These are phyloP conservation scores for Antennarius maculatus DNA, from an alignment of 2,797 vertebrate genomes.

Conservation along the genomic window DNA sequence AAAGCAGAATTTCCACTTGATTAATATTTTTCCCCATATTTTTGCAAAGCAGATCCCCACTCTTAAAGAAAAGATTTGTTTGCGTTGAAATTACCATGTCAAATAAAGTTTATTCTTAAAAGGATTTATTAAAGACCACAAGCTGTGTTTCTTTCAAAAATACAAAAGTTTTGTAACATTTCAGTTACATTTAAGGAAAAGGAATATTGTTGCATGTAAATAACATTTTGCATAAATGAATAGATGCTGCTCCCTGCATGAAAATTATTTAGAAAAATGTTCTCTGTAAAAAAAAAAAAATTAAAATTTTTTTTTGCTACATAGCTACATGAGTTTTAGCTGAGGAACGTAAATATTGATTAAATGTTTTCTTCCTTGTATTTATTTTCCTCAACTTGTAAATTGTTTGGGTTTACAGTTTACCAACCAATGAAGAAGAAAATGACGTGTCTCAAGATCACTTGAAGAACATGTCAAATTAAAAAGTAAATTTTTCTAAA, in stretches of 20 bases:
- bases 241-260: no score
- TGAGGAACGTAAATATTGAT: background rate
- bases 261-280: background rate
- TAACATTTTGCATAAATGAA: no score
- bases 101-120: constrained; percentile 16
- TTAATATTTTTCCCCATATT: background rate
- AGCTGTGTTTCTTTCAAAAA: no score
- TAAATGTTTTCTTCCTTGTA: background rate
- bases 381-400: no score
- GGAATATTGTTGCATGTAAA: no score
- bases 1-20: background rate
- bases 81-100: constrained; percentile 4
- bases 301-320: no score
- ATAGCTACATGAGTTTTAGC: background rate
- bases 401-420: background rate
- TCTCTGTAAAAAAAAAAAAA: background rate
- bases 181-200: no score
- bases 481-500: no score
- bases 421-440: background rate
- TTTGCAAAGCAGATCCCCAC: background rate
- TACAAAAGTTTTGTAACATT: no score
- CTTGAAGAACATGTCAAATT: no score
- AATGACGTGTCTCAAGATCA: no score
- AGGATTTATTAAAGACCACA: constrained; percentile 11
- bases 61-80: background rate